Evolutionary conservation across 2,888 invertebrate species (phyloP).

Genomic region (Sinhomidia bicolor): DNA sequence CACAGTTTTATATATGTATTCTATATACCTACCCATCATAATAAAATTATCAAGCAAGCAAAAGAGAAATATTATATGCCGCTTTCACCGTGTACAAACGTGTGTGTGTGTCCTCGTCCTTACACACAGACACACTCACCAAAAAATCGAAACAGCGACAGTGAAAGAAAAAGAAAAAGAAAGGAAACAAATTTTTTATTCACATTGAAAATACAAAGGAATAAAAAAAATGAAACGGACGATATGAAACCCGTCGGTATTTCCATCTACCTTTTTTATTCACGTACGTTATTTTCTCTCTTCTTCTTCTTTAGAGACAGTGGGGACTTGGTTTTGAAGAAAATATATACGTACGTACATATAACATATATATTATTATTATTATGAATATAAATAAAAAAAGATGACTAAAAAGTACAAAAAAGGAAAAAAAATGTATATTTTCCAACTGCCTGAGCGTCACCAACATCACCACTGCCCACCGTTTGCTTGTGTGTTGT

Average conservation of each 20-base stretch:
- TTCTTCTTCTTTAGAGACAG: background rate
- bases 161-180: background rate
- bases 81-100: background rate
- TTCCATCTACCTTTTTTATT: background rate
- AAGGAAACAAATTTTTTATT: background rate
- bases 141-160: constrained; percentile 39
- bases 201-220: no score
- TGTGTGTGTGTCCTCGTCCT: background rate
- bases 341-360: no score
- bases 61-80: background rate
- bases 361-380: no score
- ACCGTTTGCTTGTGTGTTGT: constrained; percentile 23
- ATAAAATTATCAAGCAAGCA: no score
- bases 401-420: background rate
- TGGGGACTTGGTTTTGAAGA: background rate
- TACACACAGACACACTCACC: background rate
- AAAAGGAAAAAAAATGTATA: background rate
- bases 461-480: constrained; percentile 10
- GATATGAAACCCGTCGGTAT: background rate
- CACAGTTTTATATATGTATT: no score
- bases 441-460: background rate
- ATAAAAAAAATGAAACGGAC: constrained; percentile 24
- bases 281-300: background rate
- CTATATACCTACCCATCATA: no score
- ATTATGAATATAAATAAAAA: constrained; percentile 26